phyloP scores from a whole-genome alignment of 2,113 vertebrate species.

The Puffinus mauretanicus region DNA sequence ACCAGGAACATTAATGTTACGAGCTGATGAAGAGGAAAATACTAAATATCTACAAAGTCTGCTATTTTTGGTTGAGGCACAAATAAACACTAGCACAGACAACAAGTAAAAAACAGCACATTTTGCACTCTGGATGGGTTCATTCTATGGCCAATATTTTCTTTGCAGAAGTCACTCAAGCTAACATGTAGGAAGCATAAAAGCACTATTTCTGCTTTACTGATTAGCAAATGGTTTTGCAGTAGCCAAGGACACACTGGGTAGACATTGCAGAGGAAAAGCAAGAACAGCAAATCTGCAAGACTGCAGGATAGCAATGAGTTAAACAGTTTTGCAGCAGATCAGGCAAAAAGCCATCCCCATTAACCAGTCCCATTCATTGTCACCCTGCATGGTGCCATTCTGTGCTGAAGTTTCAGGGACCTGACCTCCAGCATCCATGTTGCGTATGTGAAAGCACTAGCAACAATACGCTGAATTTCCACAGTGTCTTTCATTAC shows the following conservation, averaged over 20 bases:
- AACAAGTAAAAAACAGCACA: neutral
- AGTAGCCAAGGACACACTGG: neutral
- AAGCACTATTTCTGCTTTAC: neutral
- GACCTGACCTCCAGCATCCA: neutral
- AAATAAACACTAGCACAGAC: neutral
- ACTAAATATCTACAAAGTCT: neutral
- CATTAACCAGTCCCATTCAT: neutral
- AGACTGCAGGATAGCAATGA: neutral
- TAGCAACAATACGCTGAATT: neutral
- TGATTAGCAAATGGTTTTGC: neutral
- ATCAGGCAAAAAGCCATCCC: neutral
- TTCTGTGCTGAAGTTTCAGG: too few species aligned
- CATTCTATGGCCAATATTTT: neutral
- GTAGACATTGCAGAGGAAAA: neutral
- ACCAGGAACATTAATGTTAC: fast-evolving
- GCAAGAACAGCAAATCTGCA: neutral
- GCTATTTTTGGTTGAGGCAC: neutral
- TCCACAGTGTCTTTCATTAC: neutral
- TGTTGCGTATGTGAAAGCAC: neutral
- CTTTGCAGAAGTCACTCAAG: neutral
- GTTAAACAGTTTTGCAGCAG: neutral
- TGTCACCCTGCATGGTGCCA: neutral
- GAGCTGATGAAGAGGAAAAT: neutral
- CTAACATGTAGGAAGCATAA: neutral
- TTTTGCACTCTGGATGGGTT: neutral